Conservation (phyloP, 2,113 vertebrate genomes). For the Phasianus colchicus region DNA sequence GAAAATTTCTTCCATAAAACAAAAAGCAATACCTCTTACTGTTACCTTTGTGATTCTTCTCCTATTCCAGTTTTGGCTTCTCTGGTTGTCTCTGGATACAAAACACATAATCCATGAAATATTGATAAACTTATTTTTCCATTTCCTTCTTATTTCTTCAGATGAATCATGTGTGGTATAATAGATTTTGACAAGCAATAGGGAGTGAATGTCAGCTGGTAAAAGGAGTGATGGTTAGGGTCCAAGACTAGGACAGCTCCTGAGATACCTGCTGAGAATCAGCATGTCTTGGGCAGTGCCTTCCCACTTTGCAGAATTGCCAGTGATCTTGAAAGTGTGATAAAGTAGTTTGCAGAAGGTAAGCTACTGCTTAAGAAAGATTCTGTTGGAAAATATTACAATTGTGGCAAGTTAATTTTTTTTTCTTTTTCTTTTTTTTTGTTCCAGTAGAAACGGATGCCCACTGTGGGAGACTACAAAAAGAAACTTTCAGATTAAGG, state of each 20-base stretch:
- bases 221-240: not conserved
- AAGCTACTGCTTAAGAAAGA: not conserved
- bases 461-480: too few species aligned
- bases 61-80: not conserved
- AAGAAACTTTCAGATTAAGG: too few species aligned
- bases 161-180: not conserved
- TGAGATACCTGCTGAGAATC: not conserved
- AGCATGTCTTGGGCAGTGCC: not conserved
- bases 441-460: too few species aligned
- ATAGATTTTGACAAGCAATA: not conserved
- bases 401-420: not conserved
- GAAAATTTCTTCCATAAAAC: not conserved
- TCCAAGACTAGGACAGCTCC: accelerated
- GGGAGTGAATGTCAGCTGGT: not conserved
- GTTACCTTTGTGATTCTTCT: not conserved
- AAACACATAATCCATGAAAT: not conserved
- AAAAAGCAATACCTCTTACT: not conserved
- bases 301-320: not conserved
- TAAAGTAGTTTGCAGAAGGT: not conserved
- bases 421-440: too few species aligned
- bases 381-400: accelerated
- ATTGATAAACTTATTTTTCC: not conserved
- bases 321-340: not conserved
- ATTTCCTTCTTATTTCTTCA: not conserved
- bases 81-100: not conserved